Conservation (phyloP, 2,113 vertebrate species). For the Protobothrops mucrosquamatus region DNA sequence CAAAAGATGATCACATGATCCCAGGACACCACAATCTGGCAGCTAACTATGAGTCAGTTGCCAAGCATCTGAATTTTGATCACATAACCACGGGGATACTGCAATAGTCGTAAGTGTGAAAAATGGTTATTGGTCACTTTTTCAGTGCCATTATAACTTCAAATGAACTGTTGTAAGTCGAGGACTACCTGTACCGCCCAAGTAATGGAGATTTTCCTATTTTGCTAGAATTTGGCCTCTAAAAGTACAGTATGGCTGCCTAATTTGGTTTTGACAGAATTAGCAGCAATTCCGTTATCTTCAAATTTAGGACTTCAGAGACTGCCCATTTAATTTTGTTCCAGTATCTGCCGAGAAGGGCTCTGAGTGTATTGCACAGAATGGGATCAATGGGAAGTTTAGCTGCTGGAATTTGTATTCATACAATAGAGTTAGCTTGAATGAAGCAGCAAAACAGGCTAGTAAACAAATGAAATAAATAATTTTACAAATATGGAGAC, state of each 20-base stretch:
- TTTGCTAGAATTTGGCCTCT: neutral
- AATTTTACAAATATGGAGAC: neutral
- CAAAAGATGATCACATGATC: neutral
- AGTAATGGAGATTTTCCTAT: neutral
- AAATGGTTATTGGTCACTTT: neutral
- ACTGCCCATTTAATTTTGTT: neutral
- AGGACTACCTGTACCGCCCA: neutral
- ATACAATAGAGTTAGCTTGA: neutral
- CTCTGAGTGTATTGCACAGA: neutral
- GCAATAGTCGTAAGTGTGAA: neutral
- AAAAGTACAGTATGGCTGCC: neutral
- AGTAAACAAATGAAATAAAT: neutral
- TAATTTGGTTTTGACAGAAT: neutral
- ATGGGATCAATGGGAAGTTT: neutral
- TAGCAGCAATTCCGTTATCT: neutral
- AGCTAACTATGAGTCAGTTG: neutral
- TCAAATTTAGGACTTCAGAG: neutral
- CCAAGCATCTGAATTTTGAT: neutral
- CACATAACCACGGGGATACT: neutral
- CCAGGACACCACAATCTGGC: neutral
- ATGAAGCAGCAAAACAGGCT: neutral
- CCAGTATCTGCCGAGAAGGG: neutral
- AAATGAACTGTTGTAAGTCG: neutral
- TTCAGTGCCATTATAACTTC: neutral
- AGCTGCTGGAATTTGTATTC: neutral